Percentiles rank a stretch among this genome's conserved stretches.
Conservation (phyloP, 2,797 vertebrate genomes). For the Tragopan temminckii region DNA sequence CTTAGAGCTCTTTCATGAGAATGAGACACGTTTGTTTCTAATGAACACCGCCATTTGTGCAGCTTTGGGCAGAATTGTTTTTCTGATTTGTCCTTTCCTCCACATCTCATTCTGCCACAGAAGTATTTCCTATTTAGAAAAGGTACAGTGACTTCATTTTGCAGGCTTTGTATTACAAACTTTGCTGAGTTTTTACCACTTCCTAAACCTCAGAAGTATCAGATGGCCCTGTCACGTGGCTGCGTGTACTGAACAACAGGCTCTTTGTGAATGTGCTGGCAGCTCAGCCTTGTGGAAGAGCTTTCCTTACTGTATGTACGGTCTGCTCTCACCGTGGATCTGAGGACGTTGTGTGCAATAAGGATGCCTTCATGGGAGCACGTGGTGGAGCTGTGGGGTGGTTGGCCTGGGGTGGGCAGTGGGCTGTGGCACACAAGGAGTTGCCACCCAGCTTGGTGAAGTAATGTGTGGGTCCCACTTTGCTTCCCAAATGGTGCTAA, state of each 20-base stretch:
- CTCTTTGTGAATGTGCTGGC: background rate
- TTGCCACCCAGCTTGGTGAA: background rate
- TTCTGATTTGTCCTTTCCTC: background rate
- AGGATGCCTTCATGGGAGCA: background rate
- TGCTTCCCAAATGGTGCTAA: background rate
- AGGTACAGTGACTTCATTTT: background rate
- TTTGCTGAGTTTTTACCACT: background rate
- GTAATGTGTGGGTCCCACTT: fast-evolving
- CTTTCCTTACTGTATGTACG: background rate
- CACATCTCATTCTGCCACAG: background rate
- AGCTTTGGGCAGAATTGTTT: background rate
- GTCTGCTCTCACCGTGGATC: background rate
- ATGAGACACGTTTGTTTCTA: background rate
- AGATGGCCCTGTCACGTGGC: background rate
- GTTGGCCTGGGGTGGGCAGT: background rate
- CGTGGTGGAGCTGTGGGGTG: background rate
- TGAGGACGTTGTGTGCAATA: background rate
- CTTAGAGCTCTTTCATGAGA: background rate
- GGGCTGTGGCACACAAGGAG: background rate
- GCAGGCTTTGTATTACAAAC: background rate
- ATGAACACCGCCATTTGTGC: background rate
- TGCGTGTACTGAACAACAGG: background rate
- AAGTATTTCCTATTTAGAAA: background rate
- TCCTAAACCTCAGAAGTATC: background rate
- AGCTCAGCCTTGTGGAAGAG: background rate